Conservation (phyloP, 2,888 invertebrate genomes). For the Scaptodrosophila latifasciaeformis region DNA sequence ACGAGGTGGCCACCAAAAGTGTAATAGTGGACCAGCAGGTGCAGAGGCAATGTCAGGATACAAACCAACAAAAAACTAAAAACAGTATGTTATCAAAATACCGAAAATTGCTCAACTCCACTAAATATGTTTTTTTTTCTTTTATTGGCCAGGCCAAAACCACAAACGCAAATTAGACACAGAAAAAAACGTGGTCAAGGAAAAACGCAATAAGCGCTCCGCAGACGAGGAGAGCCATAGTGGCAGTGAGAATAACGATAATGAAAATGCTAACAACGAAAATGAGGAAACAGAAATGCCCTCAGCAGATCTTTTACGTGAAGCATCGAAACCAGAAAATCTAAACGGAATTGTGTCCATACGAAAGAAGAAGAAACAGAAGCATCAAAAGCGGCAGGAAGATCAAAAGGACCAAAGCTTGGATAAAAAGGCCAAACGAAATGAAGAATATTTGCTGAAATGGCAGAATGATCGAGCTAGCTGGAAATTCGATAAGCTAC, state of each 20-base stretch:
- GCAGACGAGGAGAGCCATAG: conserved; percentile 1
- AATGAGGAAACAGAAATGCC: conserved; percentile 73
- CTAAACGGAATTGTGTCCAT: conserved; percentile 77
- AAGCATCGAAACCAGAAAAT: conserved; percentile 72
- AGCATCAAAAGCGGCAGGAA: conserved; percentile 77
- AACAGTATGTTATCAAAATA: too few relatives aligned
- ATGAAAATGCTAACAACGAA: conserved; percentile 55
- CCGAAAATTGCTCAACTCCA: too few relatives aligned
- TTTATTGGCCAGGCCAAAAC: too few relatives aligned
- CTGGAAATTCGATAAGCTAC: conserved; percentile 88
- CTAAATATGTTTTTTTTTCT: too few relatives aligned
- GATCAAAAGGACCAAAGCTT: conserved; percentile 77
- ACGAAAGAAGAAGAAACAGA: conserved; percentile 81
- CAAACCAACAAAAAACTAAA: background rate
- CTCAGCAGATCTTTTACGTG: conserved; percentile 66
- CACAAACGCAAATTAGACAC: conserved; percentile 10
- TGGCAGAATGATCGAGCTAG: conserved; percentile 83
- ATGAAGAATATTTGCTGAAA: conserved; percentile 81
- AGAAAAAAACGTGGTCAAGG: conserved; percentile 30
- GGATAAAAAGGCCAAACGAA: conserved; percentile 78
- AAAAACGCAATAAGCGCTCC: conserved; percentile 33
- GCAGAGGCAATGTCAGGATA: too few relatives aligned
- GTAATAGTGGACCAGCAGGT: conserved; percentile 54
- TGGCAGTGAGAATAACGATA: conserved; percentile 5
- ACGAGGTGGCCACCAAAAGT: conserved; percentile 68